phyloP scores from a whole-genome alignment of 2,888 invertebrate species.

The Linhomoeus sp. region DNA sequence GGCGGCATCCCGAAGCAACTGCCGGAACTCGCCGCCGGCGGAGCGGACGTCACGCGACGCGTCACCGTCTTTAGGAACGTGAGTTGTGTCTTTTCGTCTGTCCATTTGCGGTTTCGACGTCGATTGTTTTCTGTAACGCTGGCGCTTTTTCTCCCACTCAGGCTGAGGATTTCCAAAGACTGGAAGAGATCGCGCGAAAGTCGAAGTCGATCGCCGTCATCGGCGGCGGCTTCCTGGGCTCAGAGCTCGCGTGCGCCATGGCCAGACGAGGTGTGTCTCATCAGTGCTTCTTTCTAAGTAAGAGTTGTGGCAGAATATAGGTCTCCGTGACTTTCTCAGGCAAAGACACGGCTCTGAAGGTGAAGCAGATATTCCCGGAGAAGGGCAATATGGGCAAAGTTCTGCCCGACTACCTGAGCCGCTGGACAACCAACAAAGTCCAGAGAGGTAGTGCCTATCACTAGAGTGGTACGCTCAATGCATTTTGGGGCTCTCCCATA shows the following conservation, averaged over 20 bases:
- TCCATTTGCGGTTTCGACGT: neutral
- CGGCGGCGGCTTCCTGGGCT: conserved; percentile 80
- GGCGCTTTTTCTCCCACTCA: conserved; percentile 13
- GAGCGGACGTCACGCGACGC: conserved; percentile 39
- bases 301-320: neutral
- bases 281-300: neutral
- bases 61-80: conserved; percentile 47
- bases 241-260: conserved; percentile 72
- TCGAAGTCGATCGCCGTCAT: conserved; percentile 52
- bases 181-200: conserved; percentile 40
- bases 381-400: conserved; percentile 55
- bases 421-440: conserved; percentile 62
- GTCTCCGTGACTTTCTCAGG: conserved; percentile 12
- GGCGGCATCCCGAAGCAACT: conserved; percentile 50
- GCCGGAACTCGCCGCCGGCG: conserved; percentile 42
- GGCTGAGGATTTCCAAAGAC: conserved; percentile 46
- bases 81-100: conserved; percentile 7
- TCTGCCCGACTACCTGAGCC: conserved; percentile 66
- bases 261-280: conserved; percentile 18
- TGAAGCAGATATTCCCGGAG: conserved; percentile 65
- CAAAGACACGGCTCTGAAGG: conserved; percentile 31
- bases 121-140: too few relatives aligned
- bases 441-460: conserved; percentile 26
- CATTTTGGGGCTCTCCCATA: too few relatives aligned
- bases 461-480: too few relatives aligned